Evolutionary conservation across 92 coral and sea anemone genomes (phyloP), one percentile per base, ranked within the genome.

Genomic region (Porites lobata): DNA sequence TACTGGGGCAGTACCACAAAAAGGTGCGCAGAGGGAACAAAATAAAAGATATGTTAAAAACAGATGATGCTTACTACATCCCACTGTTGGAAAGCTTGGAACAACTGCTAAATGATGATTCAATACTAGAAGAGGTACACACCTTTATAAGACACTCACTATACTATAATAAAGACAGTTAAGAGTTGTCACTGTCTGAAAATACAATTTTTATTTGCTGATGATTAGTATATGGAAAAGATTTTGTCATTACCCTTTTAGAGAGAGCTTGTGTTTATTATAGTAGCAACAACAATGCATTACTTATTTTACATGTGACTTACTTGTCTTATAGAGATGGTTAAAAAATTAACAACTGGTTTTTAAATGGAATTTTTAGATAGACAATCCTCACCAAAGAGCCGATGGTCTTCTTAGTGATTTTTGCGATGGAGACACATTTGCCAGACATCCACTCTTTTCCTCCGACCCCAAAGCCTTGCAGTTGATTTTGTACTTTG

Each of bases 351-450:
- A 24, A 24, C 24, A 24, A 24, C 24, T 24, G 0, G 24, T 24
- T 24, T 24, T 24, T 24, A 24, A 24, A 24, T 24, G 24, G 24
- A 24, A 24, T 32, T 71, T 71, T 54, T 71, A 93, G 96, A 75
- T 93, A n/a, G 91, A 90, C 51, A 90, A 90, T 64, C 69, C 96
- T 17, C 93, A 93, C 69, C 61, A 77, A 57, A 78, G 89, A 50
- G 83, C 81, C 90, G 93, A 93, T 86, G 93, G 72, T 38, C 65
- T 75, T 14, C 69, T 93, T 51, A 71, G 78, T 72, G 93, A 93
- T 84, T 93, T 86, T 74, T 93, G 93, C 86, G 96, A 93, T 83
- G 88, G 91, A 22, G 96, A 93, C 11, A 9, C 11, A 50, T 93
- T 81, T 80, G 71, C 84, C 52, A 65, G 19, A n/a, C 96, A 92